A percentile compares a stretch with the other conserved stretches of the same genome.
Conservation (phyloP, 2,888 invertebrate genomes). For the Drosophila barbarae region DNA sequence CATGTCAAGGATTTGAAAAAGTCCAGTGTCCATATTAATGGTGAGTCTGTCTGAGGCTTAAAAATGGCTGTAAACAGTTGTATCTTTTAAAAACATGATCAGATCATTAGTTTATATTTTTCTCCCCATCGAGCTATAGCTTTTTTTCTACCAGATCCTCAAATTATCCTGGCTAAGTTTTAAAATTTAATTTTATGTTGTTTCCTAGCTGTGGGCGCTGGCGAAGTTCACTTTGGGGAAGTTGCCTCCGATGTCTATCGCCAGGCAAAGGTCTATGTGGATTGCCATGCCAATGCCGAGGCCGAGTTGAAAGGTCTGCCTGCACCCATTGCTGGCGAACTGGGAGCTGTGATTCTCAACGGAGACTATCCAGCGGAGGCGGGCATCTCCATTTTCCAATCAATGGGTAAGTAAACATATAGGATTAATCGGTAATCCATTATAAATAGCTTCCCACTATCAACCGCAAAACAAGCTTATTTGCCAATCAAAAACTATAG, state of each 20-base stretch:
- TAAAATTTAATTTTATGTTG: background rate
- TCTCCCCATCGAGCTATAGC: too few relatives aligned
- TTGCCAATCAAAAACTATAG: background rate
- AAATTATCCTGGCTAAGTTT: background rate
- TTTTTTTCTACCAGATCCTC: background rate
- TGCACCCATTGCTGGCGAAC: constrained; percentile 81
- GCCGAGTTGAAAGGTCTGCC: constrained; percentile 81
- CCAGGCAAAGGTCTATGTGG: constrained; percentile 81
- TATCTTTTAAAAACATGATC: too few relatives aligned
- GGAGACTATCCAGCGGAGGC: constrained; percentile 60
- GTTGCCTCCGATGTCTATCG: constrained; percentile 81
- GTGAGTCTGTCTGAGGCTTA: constrained; percentile 74
- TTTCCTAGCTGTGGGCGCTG: constrained; percentile 82
- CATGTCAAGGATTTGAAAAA: constrained; percentile 79
- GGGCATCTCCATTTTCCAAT: constrained; percentile 83
- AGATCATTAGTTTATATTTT: background rate
- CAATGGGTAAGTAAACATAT: constrained; percentile 81
- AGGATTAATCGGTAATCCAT: background rate
- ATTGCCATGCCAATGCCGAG: constrained; percentile 81
- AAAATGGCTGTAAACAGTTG: too few relatives aligned
- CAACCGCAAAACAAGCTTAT: background rate
- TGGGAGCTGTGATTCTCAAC: constrained; percentile 81
- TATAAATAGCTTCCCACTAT: too few relatives aligned
- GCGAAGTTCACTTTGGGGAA: constrained; percentile 80
- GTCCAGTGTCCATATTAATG: constrained; percentile 83